phyloP scores from a whole-genome alignment of 2,797 vertebrate species.

The Pipistrellus kuhlii region DNA sequence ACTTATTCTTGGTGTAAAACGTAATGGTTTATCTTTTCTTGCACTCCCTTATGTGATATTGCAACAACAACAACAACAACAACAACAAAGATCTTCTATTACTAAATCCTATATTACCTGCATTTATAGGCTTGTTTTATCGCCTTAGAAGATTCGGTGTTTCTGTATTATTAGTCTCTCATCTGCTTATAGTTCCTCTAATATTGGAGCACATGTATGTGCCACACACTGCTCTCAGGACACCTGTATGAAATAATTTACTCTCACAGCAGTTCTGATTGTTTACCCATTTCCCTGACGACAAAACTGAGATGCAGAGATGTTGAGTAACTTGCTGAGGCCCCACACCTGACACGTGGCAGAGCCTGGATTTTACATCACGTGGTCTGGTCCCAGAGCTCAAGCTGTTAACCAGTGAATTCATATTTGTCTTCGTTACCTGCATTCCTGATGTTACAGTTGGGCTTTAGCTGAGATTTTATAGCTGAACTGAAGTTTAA shows the following conservation, averaged over 20 bases:
- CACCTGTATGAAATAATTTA: background rate
- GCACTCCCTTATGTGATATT: background rate
- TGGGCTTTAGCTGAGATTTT: conserved; percentile 22
- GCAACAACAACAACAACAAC: conserved; percentile 19
- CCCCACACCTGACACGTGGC: background rate
- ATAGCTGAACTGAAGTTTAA: background rate
- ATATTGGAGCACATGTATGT: background rate
- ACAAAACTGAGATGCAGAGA: conserved; percentile 26
- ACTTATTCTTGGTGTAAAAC: background rate
- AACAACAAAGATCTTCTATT: background rate
- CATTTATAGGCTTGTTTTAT: background rate
- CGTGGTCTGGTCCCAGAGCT: no score
- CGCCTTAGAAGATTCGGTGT: background rate
- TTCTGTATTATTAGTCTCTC: conserved; percentile 25
- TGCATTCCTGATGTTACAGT: background rate
- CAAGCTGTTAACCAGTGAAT: background rate
- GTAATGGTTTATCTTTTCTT: background rate
- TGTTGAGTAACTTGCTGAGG: background rate
- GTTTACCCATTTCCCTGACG: background rate
- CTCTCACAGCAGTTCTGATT: background rate
- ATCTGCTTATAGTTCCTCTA: conserved; percentile 57
- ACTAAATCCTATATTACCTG: background rate
- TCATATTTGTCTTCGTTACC: background rate
- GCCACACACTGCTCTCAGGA: background rate
- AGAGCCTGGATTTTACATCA: background rate